Evolutionary conservation across 2,113 vertebrate genomes (phyloP).

Genomic region (Bujurquina vittata): DNA sequence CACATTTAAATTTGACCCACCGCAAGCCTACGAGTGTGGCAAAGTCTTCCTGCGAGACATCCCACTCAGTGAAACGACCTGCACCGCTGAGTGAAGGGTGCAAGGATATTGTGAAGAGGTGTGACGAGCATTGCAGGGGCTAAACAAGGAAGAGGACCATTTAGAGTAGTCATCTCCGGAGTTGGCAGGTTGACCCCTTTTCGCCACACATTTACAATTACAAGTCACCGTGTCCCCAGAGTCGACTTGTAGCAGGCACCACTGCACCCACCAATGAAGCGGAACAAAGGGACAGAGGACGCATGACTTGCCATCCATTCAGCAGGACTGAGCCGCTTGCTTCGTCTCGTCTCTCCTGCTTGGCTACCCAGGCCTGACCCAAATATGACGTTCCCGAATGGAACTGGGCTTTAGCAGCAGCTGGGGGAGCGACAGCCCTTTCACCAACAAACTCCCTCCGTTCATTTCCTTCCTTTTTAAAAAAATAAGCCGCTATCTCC

Average conservation of each 20-base stretch:
- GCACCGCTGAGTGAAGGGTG: slow-evolving; percentile 10
- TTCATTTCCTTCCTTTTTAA: slow-evolving; percentile 9
- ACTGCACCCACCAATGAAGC: slow-evolving; percentile 48
- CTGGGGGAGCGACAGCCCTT: slow-evolving; percentile 44
- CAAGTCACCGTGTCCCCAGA: slow-evolving; percentile 35
- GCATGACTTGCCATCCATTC: slow-evolving; percentile 68
- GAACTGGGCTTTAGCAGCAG: slow-evolving; percentile 50
- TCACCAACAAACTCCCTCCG: slow-evolving; percentile 4
- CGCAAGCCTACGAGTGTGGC: slow-evolving; percentile 5
- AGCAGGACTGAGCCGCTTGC: slow-evolving; percentile 48
- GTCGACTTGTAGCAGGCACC: slow-evolving; percentile 28
- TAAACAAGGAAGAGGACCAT: slow-evolving; percentile 3
- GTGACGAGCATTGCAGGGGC: slow-evolving; percentile 4
- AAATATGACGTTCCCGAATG: slow-evolving; percentile 59
- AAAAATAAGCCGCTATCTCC: slow-evolving; percentile 32
- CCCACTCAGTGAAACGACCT: not conserved
- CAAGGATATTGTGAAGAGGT: not conserved
- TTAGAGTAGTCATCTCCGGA: slow-evolving; percentile 21
- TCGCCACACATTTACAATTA: slow-evolving; percentile 52
- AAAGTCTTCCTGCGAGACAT: slow-evolving; percentile 2
- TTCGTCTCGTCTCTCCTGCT: slow-evolving; percentile 58
- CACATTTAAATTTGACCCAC: not conserved
- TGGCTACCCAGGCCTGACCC: slow-evolving; percentile 68
- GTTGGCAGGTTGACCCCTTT: slow-evolving; percentile 31
- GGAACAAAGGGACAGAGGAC: slow-evolving; percentile 59